Evolutionary conservation across 1,140 invertebrate genomes (phyloP), one percentile per base, ranked within the genome.

Genomic region (Venturia canescens): DNA sequence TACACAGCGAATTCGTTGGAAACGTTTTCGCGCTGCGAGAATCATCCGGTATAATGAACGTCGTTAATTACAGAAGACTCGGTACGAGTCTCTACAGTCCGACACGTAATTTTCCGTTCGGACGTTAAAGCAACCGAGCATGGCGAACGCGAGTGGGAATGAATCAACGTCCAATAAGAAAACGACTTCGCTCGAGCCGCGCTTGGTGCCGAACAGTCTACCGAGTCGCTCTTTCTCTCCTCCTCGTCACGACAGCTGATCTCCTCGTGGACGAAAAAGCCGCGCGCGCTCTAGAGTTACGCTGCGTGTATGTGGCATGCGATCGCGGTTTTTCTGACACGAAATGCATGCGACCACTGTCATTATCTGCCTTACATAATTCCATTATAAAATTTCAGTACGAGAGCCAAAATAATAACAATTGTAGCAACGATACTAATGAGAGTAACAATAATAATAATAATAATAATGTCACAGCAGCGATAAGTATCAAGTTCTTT

Each of bases 141-240:
- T 3, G 16, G 11, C 18, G 21, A 57, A 21, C 18, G n/a, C 18
- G n/a, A 23, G 53, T 18, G 53, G 53, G 53, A n/a, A 57, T 23
- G 53, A 57, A 57, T n/a, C 53, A 23, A 23, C 53, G 53, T 57
- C 53, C 53, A 57, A 57, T 57, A 23, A 57, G 53, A 57, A 9
- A n/a, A 57, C 53, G 53, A 57, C 53, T 57, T 57, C 2, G 53
- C 53, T 57, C 2, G 21, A n/a, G 53, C 53, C 18, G 53, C 53
- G 53, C 53, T 57, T 23, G 53, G 53, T 57, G 53, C 53, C 53
- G 53, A n/a, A 57, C 53, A 57, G 53, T 57, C 53, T 57, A 57
- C 53, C n/a, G 53, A 57, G 53, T n/a, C 53, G 7, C 34, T 34
- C 53, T 57, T n/a, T 57, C 53, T 57, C 53, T n/a, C 21, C 53